Evolutionary conservation across 2,888 invertebrate species (phyloP).

Genomic region (Desoria tigrina): DNA sequence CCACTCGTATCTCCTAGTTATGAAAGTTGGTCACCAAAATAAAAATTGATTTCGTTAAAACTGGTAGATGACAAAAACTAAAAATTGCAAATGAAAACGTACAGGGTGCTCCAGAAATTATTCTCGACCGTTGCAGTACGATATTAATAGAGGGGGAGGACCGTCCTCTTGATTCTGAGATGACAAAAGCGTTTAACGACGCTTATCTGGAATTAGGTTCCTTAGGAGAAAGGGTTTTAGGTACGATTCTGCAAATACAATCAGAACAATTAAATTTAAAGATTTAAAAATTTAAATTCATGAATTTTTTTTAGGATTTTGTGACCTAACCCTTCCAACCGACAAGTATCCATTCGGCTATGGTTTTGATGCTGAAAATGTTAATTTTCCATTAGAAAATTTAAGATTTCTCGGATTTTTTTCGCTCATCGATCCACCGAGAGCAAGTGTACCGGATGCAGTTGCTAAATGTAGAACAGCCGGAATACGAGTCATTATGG

Average conservation of each 20-base stretch:
- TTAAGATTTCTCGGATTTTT: slow-evolving; percentile 68
- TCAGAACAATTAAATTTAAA: no score
- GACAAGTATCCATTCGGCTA: slow-evolving; percentile 62
- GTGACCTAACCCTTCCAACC: slow-evolving; percentile 58
- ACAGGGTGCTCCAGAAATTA: slow-evolving; percentile 70
- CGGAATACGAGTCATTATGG: slow-evolving; percentile 78
- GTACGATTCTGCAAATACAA: slow-evolving; percentile 42
- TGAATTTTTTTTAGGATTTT: slow-evolving; percentile 56
- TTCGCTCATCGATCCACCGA: slow-evolving; percentile 73
- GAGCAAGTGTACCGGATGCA: slow-evolving; percentile 68
- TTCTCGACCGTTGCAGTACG: slow-evolving; percentile 67
- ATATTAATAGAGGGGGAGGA: slow-evolving; percentile 63
- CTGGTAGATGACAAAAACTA: no score
- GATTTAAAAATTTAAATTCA: no score
- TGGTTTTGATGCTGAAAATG: slow-evolving; percentile 63
- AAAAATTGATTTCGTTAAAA: background rate
- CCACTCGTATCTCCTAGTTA: slow-evolving; percentile 82
- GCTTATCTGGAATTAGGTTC: slow-evolving; percentile 78
- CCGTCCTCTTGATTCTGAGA: slow-evolving; percentile 60
- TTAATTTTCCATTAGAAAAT: slow-evolving; percentile 69
- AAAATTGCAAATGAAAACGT: background rate
- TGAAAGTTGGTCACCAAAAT: slow-evolving; percentile 79
- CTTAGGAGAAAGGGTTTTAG: slow-evolving; percentile 80
- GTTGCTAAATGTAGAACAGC: slow-evolving; percentile 71
- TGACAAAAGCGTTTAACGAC: slow-evolving; percentile 64